Conservation (phyloP, 2,888 invertebrate species). For the Eupithecia pulchellata region DNA sequence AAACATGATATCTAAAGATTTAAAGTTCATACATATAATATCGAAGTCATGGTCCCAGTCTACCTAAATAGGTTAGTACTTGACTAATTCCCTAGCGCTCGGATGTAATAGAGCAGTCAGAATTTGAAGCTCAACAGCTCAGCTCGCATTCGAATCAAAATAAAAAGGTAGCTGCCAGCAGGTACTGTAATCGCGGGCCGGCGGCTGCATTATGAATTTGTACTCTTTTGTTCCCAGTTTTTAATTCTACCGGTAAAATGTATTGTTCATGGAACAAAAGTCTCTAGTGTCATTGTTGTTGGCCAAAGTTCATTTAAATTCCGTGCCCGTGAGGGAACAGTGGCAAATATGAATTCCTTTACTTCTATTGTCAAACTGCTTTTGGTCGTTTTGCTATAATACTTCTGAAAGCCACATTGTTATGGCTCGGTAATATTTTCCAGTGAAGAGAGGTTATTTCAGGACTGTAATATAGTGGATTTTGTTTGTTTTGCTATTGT, state of each 20-base stretch:
- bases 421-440: conserved; percentile 48
- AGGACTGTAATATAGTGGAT: conserved; percentile 35
- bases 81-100: not conserved
- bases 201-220: conserved; percentile 82
- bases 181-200: conserved; percentile 60
- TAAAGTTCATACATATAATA: not conserved
- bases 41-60: not conserved
- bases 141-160: conserved; percentile 22
- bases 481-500: conserved; percentile 32
- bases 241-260: conserved; percentile 84
- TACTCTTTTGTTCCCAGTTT: conserved; percentile 81
- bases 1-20: too few relatives aligned
- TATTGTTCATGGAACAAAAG: conserved; percentile 84
- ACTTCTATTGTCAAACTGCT: conserved; percentile 79
- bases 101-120: not conserved
- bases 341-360: conserved; percentile 84
- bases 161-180: conserved; percentile 26
- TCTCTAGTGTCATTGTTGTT: conserved; percentile 83
- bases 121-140: conserved; percentile 8
- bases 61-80: not conserved
- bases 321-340: conserved; percentile 80
- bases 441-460: conserved; percentile 44
- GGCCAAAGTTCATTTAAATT: conserved; percentile 85
- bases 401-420: conserved; percentile 73
- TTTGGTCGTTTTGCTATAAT: conserved; percentile 75